Evolutionary conservation across 2,113 vertebrate species (phyloP).

Genomic region (Muscicapa adusta): DNA sequence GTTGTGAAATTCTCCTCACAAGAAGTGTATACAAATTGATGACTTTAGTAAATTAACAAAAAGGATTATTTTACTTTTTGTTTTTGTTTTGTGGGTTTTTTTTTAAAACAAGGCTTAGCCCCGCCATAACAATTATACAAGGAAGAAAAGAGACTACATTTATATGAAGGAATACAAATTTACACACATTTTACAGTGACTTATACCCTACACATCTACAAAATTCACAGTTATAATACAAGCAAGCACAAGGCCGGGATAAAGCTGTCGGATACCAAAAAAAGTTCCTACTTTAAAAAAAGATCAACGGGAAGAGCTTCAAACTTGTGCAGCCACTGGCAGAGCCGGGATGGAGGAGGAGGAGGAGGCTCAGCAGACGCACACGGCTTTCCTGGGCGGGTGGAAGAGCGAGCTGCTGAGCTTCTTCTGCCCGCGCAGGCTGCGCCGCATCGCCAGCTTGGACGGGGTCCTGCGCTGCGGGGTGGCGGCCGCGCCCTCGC

Average conservation of each 20-base stretch:
- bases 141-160: slow-evolving; percentile 64
- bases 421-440: slow-evolving; percentile 80
- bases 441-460: slow-evolving; percentile 73
- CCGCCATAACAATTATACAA: slow-evolving; percentile 66
- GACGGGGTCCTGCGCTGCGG: slow-evolving; percentile 27
- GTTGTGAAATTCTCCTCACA: slow-evolving; percentile 66
- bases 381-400: slow-evolving; percentile 76
- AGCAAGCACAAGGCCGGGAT: slow-evolving; percentile 67
- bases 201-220: slow-evolving; percentile 75
- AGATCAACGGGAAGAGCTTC: background rate
- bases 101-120: slow-evolving; percentile 64
- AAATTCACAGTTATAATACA: slow-evolving; percentile 82
- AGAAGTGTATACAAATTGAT: slow-evolving; percentile 73
- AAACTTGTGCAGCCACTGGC: accelerated
- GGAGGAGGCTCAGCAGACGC: slow-evolving; percentile 71
- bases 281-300: slow-evolving; percentile 51
- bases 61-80: slow-evolving; percentile 40
- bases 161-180: slow-evolving; percentile 77
- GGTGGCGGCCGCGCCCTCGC: background rate
- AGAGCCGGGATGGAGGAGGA: no score
- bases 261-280: slow-evolving; percentile 70
- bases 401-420: slow-evolving; percentile 74
- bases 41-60: slow-evolving; percentile 71
- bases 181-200: slow-evolving; percentile 78
- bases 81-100: background rate